phyloP scores from a whole-genome alignment of 2,113 vertebrate genomes.

The Cygnus atratus region DNA sequence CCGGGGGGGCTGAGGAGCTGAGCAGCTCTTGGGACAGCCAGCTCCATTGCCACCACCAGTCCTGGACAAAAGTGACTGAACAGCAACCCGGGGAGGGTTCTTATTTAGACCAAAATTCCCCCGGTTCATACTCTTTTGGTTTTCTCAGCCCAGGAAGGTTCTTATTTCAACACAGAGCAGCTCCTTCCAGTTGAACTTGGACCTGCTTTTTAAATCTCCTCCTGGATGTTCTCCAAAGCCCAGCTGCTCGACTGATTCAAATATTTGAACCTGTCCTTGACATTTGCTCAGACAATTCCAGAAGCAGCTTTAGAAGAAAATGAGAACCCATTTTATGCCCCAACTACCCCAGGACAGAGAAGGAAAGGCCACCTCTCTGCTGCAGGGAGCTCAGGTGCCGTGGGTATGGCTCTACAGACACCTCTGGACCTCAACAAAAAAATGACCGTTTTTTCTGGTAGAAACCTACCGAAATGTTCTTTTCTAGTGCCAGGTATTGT shows the following conservation, averaged over 20 bases:
- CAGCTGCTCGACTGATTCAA: neutral
- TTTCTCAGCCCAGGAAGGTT: neutral
- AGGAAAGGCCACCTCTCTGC: neutral
- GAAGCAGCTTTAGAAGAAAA: neutral
- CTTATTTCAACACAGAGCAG: neutral
- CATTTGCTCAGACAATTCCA: neutral
- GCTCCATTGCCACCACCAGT: fast-evolving
- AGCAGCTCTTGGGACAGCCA: neutral
- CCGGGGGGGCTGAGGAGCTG: too few relatives aligned
- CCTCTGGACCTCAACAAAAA: neutral
- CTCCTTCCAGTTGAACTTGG: neutral
- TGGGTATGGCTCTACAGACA: neutral
- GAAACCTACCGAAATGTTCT: neutral
- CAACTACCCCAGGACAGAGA: neutral
- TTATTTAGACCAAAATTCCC: neutral
- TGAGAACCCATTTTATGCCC: neutral
- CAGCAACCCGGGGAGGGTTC: fast-evolving
- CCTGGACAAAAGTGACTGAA: neutral
- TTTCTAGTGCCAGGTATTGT: neutral
- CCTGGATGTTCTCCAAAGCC: neutral
- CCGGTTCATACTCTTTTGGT: neutral
- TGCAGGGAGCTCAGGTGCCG: neutral
- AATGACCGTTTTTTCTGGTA: neutral
- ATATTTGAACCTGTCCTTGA: neutral
- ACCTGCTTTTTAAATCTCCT: neutral